A percentile compares a stretch with the other conserved stretches of the same genome.
Conservation (phyloP, 2,797 vertebrate species). For the Artibeus jamaicensis region DNA sequence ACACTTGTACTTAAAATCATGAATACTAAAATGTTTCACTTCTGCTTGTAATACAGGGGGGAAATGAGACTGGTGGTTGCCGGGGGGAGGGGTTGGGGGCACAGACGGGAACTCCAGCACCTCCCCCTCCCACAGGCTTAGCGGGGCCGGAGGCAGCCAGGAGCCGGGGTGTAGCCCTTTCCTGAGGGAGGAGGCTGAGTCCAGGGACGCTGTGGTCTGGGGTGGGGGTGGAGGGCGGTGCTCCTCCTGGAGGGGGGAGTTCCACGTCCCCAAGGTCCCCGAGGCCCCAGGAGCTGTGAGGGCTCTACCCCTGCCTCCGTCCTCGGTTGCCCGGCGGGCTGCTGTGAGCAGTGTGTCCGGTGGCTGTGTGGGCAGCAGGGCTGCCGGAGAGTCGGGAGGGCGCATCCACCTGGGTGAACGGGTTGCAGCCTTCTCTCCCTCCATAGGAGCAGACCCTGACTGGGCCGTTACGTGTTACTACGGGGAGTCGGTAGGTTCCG, state of each 20-base stretch:
- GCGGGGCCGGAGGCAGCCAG: no score
- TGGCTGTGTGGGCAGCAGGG: fast-evolving
- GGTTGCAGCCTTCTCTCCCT: not conserved
- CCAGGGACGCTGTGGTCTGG: not conserved
- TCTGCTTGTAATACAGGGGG: not conserved
- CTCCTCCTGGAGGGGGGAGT: not conserved
- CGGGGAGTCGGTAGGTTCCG: not conserved
- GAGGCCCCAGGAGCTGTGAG: fast-evolving
- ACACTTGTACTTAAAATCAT: not conserved
- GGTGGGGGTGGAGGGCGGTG: fast-evolving
- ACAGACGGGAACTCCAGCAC: no score
- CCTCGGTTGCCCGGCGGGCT: not conserved
- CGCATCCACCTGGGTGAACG: no score
- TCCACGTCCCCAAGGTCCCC: fast-evolving
- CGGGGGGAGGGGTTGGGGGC: no score
- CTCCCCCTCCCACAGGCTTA: fast-evolving
- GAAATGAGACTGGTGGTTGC: no score
- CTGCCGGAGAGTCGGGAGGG: not conserved
- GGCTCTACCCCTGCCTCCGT: no score
- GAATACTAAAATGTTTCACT: not conserved
- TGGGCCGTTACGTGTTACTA: fast-evolving
- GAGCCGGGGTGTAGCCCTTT: not conserved
- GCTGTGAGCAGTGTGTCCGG: fast-evolving
- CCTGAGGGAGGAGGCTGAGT: fast-evolving
- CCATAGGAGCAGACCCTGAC: no score